Conservation (phyloP, 2,888 invertebrate species). For the Harpalus rubripes region DNA sequence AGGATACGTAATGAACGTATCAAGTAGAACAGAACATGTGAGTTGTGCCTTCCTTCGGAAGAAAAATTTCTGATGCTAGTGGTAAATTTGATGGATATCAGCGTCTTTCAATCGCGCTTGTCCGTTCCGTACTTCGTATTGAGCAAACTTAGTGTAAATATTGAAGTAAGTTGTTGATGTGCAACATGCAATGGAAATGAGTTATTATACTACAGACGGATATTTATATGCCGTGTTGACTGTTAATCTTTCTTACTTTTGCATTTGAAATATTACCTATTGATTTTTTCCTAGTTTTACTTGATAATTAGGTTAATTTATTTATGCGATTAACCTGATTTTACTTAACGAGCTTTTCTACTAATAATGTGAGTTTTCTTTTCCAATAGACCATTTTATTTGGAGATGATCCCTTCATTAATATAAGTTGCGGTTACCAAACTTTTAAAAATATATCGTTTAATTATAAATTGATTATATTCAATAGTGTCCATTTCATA, state of each 20-base stretch:
- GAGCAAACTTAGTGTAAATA: conserved; percentile 32
- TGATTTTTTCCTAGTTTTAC: conserved; percentile 34
- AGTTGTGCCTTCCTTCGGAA: neutral
- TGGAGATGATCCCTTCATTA: too few species aligned
- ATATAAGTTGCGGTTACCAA: too few species aligned
- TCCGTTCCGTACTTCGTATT: neutral
- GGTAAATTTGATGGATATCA: conserved; percentile 35
- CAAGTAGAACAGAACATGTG: neutral
- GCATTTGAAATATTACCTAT: conserved; percentile 46
- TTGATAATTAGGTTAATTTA: conserved; percentile 47
- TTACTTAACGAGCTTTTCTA: conserved; percentile 41
- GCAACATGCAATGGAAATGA: conserved; percentile 44
- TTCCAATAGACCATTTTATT: neutral
- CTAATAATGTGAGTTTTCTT: neutral
- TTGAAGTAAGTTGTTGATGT: conserved; percentile 29
- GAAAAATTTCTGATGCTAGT: neutral
- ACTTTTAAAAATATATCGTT: too few species aligned
- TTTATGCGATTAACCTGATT: conserved; percentile 46
- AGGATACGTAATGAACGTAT: too few species aligned
- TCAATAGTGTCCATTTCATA: too few species aligned
- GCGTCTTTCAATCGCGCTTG: neutral
- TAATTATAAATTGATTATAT: too few species aligned
- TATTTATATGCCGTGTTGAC: conserved; percentile 32
- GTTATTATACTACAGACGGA: conserved; percentile 8
- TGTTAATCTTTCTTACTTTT: conserved; percentile 41